Conservation (phyloP, 2,113 vertebrate species). For the Felis chaus region DNA sequence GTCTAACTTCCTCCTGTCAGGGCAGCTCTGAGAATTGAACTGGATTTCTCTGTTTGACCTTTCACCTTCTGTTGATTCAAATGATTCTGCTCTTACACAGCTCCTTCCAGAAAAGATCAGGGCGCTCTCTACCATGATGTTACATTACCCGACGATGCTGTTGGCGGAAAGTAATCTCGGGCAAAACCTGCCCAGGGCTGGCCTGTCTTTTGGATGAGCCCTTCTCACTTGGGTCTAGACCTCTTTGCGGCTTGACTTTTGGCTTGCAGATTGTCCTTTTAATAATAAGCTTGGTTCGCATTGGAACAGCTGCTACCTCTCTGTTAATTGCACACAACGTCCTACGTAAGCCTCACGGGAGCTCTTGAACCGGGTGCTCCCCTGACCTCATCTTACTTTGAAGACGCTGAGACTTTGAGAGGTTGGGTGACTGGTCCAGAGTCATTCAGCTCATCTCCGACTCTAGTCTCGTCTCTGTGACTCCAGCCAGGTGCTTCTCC, state of each 20-base stretch:
- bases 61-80: not conserved
- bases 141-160: not conserved
- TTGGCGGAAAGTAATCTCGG: not conserved
- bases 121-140: not conserved
- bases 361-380: not conserved
- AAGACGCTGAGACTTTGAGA: not conserved
- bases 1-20: conserved; percentile 59
- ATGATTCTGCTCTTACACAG: not conserved
- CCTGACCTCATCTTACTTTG: not conserved
- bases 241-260: conserved; percentile 19
- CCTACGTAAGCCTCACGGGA: not conserved
- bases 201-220: not conserved
- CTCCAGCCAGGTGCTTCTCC: not conserved
- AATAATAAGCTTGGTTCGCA: not conserved
- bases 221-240: not conserved
- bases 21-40: conserved; percentile 13
- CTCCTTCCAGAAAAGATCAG: not conserved
- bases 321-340: not conserved
- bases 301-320: not conserved
- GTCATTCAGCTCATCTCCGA: not conserved
- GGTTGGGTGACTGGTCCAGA: not conserved
- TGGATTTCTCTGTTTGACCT: not conserved
- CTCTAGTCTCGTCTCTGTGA: not conserved
- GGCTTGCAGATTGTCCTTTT: conserved; percentile 62
- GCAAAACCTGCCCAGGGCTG: not conserved